These are phyloP conservation scores for Phalloptychus januarius DNA, from an alignment of 2,797 vertebrate species.

Conservation along the genomic window DNA sequence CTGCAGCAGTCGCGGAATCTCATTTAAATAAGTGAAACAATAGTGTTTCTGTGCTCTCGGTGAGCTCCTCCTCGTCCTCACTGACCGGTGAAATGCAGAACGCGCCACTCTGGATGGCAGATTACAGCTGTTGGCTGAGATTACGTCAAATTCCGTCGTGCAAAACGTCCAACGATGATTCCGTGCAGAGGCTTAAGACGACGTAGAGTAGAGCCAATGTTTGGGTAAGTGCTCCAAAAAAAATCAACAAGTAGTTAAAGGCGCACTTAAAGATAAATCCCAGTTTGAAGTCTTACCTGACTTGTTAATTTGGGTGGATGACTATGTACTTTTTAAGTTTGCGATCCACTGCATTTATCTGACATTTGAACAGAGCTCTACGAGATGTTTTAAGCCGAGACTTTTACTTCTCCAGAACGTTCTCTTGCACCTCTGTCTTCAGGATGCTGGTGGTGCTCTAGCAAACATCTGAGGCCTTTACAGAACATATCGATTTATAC, in stretches of 20 bases:
- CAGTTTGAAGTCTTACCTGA: neutral
- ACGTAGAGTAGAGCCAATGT: conserved; percentile 32
- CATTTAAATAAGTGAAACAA: conserved; percentile 72
- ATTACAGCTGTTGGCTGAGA: conserved; percentile 61
- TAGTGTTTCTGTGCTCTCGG: conserved; percentile 66
- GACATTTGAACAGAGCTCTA: neutral
- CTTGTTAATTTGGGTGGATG: neutral
- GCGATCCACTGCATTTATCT: neutral
- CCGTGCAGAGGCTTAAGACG: conserved; percentile 42
- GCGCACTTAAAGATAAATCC: neutral
- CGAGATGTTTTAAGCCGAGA: neutral
- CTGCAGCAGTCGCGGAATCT: conserved; percentile 64
- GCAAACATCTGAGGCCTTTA: neutral
- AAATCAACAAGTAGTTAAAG: conserved; percentile 17
- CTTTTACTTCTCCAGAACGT: neutral
- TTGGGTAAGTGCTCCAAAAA: conserved; percentile 39
- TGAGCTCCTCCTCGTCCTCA: conserved; percentile 38
- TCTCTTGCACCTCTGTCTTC: neutral
- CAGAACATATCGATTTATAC: neutral
- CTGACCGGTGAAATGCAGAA: conserved; percentile 36
- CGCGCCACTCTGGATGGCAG: conserved; percentile 46
- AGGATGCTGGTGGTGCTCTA: neutral
- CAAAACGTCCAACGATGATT: conserved; percentile 22
- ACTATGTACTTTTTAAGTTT: neutral
- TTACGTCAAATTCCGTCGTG: conserved; percentile 50